Base-by-base conservation (phyloP, 2,888 invertebrate genomes). In the Busseola fusca region DNA sequence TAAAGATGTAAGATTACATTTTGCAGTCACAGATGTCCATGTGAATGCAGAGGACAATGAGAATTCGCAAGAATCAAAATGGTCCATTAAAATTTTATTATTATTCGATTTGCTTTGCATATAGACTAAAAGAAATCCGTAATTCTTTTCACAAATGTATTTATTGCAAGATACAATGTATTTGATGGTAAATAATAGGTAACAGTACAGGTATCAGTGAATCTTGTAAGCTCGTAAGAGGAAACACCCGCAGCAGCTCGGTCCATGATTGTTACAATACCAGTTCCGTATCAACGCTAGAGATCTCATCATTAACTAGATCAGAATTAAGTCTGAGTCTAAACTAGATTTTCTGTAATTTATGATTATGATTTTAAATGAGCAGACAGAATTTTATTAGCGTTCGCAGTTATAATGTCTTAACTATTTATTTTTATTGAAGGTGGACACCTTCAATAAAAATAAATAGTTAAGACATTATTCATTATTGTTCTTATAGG, bases 1-100 rank as follows among this genome's bases (percentile, higher is more conserved):
- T 85, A 86, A 86, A 87, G 85, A 87, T 86, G 78, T 72, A 70
- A 86, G 85, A 85, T 88, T 83, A 84, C 80, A 78, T 83, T 84
- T 75, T 80, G 71, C 76, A 77, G 84, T 81, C 78, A 81, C 82
- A 84, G 82, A 83, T 85, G 85, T 83, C 84, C 82, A 70, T 78
- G 79, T 73, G 72, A 76, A 72, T 59, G 71, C 65, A 62, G 56
- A 70, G 63, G 69, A 63, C 45, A 57, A 74, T 74, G 52, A 45
- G 58, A 69, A 64, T 68, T 66, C 54, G 18, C 64, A 66, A 65
- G 67, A 74, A 78, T 74, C 73, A 65, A 37, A 76, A 16, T 12
- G 27, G 12, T 48, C 37, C 65, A 56, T 69, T 40, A 9, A 18
- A 6, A 67, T 69, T 60, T 72, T 70, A 52, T 69, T 62, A n/a